Evolutionary conservation across 2,888 invertebrate species (phyloP).

Genomic region (Iselma pallidipennis): DNA sequence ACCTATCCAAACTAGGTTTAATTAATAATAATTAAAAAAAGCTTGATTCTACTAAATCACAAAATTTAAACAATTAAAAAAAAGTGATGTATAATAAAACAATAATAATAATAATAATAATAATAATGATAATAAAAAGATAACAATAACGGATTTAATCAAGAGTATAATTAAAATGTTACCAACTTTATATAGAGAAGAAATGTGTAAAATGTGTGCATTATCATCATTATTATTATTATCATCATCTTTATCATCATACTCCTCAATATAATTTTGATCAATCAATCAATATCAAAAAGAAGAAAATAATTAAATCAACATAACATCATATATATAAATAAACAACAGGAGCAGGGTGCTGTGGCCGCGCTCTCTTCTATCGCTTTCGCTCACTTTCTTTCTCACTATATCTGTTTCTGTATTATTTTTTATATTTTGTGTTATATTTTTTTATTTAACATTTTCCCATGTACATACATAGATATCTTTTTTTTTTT

Average conservation of each 20-base stretch:
- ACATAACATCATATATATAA: constrained; percentile 35
- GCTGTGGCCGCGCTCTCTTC: constrained; percentile 42
- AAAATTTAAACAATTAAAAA: neutral
- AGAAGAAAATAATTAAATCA: constrained; percentile 42
- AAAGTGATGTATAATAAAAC: constrained; percentile 3
- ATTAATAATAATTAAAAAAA: neutral
- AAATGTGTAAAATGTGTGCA: constrained; percentile 6
- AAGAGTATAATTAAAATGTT: neutral
- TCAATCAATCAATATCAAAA: constrained; percentile 33
- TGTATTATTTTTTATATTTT: neutral
- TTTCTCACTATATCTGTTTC: neutral
- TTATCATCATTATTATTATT: neutral
- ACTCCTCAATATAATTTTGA: neutral
- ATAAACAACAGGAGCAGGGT: constrained; percentile 48
- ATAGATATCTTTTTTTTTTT: too few relatives aligned
- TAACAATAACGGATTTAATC: neutral
- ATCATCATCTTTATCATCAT: constrained; percentile 1
- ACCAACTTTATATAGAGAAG: neutral
- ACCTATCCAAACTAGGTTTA: neutral
- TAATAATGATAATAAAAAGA: neutral
- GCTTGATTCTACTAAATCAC: neutral
- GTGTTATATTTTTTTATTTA: too few relatives aligned
- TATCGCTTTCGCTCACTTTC: neutral
- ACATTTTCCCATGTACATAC: constrained; percentile 3
- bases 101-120: neutral